These are phyloP conservation scores for Numenius arquata DNA, from an alignment of 2,113 vertebrate species.

Conservation along the genomic window DNA sequence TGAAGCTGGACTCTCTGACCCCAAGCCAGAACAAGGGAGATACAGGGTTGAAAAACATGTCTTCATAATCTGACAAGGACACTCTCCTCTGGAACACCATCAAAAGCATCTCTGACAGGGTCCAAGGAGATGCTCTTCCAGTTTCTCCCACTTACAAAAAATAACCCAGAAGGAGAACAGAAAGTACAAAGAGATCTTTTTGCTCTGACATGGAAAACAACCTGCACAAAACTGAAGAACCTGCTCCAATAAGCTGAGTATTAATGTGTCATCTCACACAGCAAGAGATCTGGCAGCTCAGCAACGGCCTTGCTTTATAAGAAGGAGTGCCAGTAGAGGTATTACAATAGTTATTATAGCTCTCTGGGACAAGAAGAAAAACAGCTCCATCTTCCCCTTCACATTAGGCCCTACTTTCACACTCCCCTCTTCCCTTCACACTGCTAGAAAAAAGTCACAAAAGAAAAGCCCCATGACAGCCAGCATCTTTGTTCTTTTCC, in stretches of 20 bases:
- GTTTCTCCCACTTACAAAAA: not conserved
- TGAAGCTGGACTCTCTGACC: not conserved
- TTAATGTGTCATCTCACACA: slow-evolving; percentile 25
- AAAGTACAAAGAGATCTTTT: slow-evolving; percentile 7
- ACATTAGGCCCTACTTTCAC: not conserved
- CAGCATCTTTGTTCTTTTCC: not conserved
- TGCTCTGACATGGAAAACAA: slow-evolving; percentile 12
- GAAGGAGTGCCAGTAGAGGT: not conserved
- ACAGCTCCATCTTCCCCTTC: not conserved
- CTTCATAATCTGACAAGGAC: not conserved
- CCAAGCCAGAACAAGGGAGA: not conserved
- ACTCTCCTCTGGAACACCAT: not conserved
- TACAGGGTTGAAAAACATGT: not conserved
- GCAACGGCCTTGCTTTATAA: not conserved
- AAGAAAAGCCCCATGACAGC: not conserved
- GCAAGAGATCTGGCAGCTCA: slow-evolving; percentile 23
- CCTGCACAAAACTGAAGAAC: not conserved
- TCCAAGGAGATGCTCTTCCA: not conserved
- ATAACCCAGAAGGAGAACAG: not conserved
- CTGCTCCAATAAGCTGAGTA: not conserved
- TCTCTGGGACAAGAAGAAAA: not conserved
- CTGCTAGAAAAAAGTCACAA: not conserved
- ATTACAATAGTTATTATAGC: not conserved
- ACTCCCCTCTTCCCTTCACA: not conserved
- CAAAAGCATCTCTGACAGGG: not conserved